These are phyloP conservation scores for Apostichopus leukothele DNA, from an alignment of 53 echinoderm and acorn worm species.

Conservation along the genomic window DNA sequence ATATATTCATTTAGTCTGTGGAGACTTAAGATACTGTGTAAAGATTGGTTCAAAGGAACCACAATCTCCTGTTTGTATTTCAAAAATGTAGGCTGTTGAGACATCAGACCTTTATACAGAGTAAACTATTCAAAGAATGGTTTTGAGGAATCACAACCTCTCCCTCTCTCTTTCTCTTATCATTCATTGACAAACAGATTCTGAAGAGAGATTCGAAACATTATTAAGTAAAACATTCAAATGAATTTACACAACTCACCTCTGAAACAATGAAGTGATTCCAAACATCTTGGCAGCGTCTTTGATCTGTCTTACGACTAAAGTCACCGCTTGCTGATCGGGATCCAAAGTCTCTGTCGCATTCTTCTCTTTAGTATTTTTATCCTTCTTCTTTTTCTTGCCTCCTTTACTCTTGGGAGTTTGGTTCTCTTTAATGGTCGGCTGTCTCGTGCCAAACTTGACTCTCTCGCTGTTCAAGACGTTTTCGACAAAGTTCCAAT, in stretches of 20 bases:
- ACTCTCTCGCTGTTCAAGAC: slow-evolving; percentile 24
- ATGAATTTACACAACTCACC: slow-evolving; percentile 52
- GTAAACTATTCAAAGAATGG: no score
- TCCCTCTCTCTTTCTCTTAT: no score
- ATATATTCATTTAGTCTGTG: no score
- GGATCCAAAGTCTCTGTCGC: neutral
- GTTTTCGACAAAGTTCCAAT: slow-evolving; percentile 33
- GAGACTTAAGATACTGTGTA: no score
- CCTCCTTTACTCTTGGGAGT: slow-evolving; percentile 28
- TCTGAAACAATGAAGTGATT: slow-evolving; percentile 71
- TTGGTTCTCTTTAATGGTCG: slow-evolving; percentile 33
- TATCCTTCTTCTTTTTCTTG: slow-evolving; percentile 61
- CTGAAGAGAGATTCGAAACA: no score
- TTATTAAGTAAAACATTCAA: no score
- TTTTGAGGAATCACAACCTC: no score
- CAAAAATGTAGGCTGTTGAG: no score
- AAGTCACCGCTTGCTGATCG: neutral
- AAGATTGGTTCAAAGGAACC: no score
- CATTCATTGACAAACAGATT: no score
- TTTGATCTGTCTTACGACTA: neutral
- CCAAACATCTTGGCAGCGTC: slow-evolving; percentile 89
- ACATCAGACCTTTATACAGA: no score
- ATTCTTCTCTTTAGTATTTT: slow-evolving; percentile 44
- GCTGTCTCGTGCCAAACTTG: slow-evolving; percentile 33
- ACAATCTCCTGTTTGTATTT: no score